Conservation (phyloP, 1,140 invertebrate genomes). For the Lasioglossum albipes region DNA sequence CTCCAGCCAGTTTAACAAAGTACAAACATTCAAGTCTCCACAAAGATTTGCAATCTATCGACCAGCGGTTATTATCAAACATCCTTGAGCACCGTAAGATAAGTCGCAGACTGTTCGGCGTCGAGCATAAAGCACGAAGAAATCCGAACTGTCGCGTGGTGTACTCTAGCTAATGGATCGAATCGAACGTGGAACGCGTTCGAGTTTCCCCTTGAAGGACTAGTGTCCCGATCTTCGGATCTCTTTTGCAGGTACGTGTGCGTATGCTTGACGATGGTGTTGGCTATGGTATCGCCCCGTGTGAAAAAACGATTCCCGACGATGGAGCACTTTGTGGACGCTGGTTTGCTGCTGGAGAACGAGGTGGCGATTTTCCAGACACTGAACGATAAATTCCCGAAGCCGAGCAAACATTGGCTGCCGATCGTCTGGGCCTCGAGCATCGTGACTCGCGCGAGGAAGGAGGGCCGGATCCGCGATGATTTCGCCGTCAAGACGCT, state of each 20-base stretch:
- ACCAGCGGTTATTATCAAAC: too few relatives aligned
- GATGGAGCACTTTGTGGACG: conserved; percentile 91
- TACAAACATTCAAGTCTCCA: too few relatives aligned
- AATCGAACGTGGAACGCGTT: too few relatives aligned
- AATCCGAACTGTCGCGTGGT: too few relatives aligned
- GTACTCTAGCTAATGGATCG: too few relatives aligned
- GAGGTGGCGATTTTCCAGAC: conserved; percentile 90
- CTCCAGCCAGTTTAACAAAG: too few relatives aligned
- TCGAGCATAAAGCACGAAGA: too few relatives aligned
- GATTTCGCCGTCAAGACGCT: conserved; percentile 96
- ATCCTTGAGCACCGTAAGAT: too few relatives aligned
- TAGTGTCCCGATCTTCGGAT: neutral
- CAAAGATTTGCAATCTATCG: too few relatives aligned
- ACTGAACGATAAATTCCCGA: conserved; percentile 90
- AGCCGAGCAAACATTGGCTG: conserved; percentile 96
- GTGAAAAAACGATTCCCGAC: conserved; percentile 96
- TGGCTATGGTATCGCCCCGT: conserved; percentile 91
- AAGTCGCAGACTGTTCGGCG: too few relatives aligned
- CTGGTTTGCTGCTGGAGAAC: conserved; percentile 92
- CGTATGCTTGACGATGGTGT: conserved; percentile 89
- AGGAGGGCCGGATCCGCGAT: conserved; percentile 94
- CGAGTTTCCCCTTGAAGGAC: too few relatives aligned
- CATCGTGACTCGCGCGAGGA: conserved; percentile 91
- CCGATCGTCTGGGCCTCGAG: conserved; percentile 96
- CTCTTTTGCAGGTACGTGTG: conserved; percentile 83